Evolutionary conservation across 2,113 vertebrate genomes (phyloP).

Genomic region (Larimichthys crocea): DNA sequence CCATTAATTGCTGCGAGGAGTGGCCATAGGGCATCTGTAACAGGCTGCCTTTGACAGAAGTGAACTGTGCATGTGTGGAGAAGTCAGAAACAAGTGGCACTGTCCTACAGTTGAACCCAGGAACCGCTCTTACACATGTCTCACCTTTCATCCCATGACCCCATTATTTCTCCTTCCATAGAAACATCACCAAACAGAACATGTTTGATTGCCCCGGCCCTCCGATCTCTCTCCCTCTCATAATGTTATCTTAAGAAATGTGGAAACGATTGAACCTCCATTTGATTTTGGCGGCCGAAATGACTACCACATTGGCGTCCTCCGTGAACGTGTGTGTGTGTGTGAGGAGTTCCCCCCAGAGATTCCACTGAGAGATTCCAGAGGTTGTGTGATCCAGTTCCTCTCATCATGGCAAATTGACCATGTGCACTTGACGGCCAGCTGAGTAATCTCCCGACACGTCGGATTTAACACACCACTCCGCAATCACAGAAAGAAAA

Average conservation of each 20-base stretch:
- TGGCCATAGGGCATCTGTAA: conserved; percentile 67
- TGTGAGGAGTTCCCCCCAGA: conserved; percentile 56
- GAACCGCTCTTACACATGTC: conserved; percentile 72
- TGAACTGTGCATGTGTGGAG: conserved; percentile 60
- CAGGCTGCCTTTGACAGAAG: conserved; percentile 70
- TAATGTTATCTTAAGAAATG: conserved; percentile 87
- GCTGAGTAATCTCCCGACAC: conserved; percentile 81
- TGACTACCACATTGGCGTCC: conserved; percentile 84
- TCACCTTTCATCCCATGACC: conserved; percentile 82
- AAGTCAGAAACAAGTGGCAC: conserved; percentile 77
- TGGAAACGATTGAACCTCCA: conserved; percentile 84
- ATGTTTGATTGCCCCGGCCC: conserved; percentile 75
- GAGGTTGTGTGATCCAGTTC: conserved; percentile 73
- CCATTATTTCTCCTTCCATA: conserved; percentile 81
- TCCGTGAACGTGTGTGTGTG: conserved; percentile 43
- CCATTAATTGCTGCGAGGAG: conserved; percentile 75
- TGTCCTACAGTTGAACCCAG: conserved; percentile 76
- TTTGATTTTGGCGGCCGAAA: conserved; percentile 82
- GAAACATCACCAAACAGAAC: conserved; percentile 74
- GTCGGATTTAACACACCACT: conserved; percentile 80
- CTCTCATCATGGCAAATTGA: conserved; percentile 84
- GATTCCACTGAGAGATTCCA: conserved; percentile 76
- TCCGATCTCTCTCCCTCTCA: conserved; percentile 76
- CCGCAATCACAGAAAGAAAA: conserved; percentile 82
- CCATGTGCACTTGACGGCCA: conserved; percentile 80